These are phyloP conservation scores for Dasypogon diadema DNA, from an alignment of 2,888 invertebrate genomes.

Conservation along the genomic window DNA sequence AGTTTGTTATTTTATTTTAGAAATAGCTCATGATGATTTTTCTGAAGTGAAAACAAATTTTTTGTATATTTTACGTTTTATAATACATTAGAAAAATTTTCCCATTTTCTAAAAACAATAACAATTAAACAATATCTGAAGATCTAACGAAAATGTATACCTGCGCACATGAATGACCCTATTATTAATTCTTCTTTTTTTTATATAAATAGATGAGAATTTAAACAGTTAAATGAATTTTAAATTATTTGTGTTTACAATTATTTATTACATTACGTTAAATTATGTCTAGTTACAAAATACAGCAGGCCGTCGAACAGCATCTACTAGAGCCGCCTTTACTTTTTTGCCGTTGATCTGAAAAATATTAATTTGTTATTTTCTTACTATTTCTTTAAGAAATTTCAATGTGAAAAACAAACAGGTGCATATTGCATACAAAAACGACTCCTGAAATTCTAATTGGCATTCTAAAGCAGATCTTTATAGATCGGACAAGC, in stretches of 20 bases:
- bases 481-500: too few species aligned
- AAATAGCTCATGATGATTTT: constrained; percentile 36
- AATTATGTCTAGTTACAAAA: constrained; percentile 78
- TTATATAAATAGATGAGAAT: constrained; percentile 45
- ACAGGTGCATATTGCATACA: too few species aligned
- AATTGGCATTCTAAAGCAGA: too few species aligned
- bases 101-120: constrained; percentile 43
- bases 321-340: constrained; percentile 95
- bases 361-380: constrained; percentile 63
- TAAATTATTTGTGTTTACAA: constrained; percentile 50
- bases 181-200: constrained; percentile 1
- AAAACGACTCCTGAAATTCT: too few species aligned
- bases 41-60: constrained; percentile 33
- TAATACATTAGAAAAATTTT: constrained; percentile 40
- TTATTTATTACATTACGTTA: constrained; percentile 51
- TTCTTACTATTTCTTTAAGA: too few species aligned
- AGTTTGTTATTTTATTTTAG: constrained; percentile 25
- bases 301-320: constrained; percentile 93
- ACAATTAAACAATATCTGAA: constrained; percentile 38
- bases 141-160: constrained; percentile 23
- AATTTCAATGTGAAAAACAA: too few species aligned
- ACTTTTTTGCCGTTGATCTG: constrained; percentile 96
- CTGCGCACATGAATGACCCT: constrained; percentile 32
- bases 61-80: constrained; percentile 30
- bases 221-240: constrained; percentile 47